Evolutionary conservation across 2,888 invertebrate species (phyloP).

Genomic region (Caradrina kadenii): DNA sequence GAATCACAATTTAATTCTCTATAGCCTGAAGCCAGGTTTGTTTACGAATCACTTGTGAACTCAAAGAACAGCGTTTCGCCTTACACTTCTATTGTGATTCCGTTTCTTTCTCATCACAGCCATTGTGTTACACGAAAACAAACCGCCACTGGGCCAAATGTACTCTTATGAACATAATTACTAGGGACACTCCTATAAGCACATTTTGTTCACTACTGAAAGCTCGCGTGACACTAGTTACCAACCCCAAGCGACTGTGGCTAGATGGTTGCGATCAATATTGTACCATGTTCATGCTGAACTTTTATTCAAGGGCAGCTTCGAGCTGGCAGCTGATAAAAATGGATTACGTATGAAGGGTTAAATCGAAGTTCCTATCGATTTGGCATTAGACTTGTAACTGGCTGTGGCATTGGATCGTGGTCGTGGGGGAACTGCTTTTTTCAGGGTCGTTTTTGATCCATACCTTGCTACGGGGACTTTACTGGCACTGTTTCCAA

Average conservation of each 20-base stretch:
- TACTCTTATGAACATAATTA: constrained; percentile 55
- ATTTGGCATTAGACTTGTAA: constrained; percentile 28
- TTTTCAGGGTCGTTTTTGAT: constrained; percentile 3
- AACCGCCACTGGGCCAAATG: constrained; percentile 44
- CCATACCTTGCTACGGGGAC: not conserved
- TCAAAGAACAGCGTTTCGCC: constrained; percentile 31
- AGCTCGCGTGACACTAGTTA: constrained; percentile 81
- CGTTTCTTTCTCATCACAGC: constrained; percentile 66
- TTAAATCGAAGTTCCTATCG: constrained; percentile 38
- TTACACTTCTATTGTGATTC: constrained; percentile 67
- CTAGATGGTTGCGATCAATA: constrained; percentile 78
- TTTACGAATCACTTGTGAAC: constrained; percentile 7
- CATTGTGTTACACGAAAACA: constrained; percentile 61
- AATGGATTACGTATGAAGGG: constrained; percentile 51
- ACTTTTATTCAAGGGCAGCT: constrained; percentile 75
- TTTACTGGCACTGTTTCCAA: not conserved
- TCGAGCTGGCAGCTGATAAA: constrained; percentile 54
- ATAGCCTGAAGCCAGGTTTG: constrained; percentile 20
- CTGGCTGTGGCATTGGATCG: constrained; percentile 13
- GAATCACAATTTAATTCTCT: constrained; percentile 9
- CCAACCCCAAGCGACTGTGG: constrained; percentile 61
- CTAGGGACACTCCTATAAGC: constrained; percentile 74
- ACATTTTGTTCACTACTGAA: constrained; percentile 72
- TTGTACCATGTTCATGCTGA: constrained; percentile 68
- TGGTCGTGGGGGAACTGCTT: constrained; percentile 19